These are phyloP conservation scores for Spodoptera frugiperda DNA, from an alignment of 1,140 invertebrate genomes.

Conservation along the genomic window DNA sequence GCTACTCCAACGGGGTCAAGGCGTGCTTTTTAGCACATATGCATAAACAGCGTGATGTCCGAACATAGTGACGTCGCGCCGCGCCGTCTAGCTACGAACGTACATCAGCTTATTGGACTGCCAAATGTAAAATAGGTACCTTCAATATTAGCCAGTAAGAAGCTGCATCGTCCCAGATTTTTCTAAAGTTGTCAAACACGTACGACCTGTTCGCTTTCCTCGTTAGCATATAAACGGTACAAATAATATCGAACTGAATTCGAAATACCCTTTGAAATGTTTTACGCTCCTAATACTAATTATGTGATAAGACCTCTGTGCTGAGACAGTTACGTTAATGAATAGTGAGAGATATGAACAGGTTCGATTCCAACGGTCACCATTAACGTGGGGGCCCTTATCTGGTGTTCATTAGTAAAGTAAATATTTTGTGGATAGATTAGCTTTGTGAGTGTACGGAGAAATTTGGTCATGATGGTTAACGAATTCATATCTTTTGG, in stretches of 20 bases:
- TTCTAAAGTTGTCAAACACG: constrained; percentile 34
- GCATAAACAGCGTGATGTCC: constrained; percentile 19
- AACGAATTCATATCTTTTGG: not conserved
- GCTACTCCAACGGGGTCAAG: constrained; percentile 4
- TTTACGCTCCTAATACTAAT: constrained; percentile 36
- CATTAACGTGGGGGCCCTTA: constrained; percentile 32
- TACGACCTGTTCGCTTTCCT: constrained; percentile 28
- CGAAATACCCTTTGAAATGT: constrained; percentile 10
- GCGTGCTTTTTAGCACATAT: constrained; percentile 16
- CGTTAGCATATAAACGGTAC: constrained; percentile 34
- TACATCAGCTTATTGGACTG: not conserved
- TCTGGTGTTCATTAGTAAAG: constrained; percentile 15
- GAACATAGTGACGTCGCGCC: not conserved
- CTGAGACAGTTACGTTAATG: constrained; percentile 51
- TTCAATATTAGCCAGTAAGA: not conserved
- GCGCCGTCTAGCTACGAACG: not conserved
- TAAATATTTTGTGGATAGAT: constrained; percentile 17
- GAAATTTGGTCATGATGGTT: not conserved
- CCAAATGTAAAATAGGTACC: not conserved
- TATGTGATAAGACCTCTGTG: constrained; percentile 36
- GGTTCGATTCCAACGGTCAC: constrained; percentile 6
- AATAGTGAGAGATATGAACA: constrained; percentile 40
- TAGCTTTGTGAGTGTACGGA: not conserved
- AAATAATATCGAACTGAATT: constrained; percentile 7
- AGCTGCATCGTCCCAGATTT: constrained; percentile 6